Conservation (phyloP, 2,113 vertebrate genomes). For the Psilopsiagon aurifrons region DNA sequence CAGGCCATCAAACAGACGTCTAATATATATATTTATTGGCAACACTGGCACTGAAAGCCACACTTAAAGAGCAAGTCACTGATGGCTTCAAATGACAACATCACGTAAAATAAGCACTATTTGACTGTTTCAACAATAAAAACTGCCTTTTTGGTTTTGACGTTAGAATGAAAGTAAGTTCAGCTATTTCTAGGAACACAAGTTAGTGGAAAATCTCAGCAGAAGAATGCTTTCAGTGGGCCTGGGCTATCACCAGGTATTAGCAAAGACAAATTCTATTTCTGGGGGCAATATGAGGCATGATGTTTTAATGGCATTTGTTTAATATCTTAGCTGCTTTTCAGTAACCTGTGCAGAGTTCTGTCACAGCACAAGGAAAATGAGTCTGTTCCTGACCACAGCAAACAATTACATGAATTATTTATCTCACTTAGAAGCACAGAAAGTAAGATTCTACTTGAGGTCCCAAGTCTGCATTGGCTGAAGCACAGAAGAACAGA, state of each 20-base stretch:
- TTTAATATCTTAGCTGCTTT: background rate
- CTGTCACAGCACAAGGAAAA: background rate
- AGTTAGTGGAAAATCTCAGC: background rate
- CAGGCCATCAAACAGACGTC: background rate
- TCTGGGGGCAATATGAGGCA: background rate
- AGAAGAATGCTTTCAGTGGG: background rate
- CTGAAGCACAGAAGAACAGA: background rate
- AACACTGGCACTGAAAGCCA: background rate
- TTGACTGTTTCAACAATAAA: background rate
- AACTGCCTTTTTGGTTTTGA: background rate
- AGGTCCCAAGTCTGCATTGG: background rate
- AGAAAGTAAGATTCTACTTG: background rate
- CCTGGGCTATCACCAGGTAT: background rate
- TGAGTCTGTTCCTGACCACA: background rate
- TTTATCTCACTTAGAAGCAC: background rate
- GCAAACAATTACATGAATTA: background rate
- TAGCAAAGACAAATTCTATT: background rate
- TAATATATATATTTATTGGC: background rate
- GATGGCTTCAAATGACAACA: background rate
- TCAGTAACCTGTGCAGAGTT: background rate
- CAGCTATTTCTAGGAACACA: background rate
- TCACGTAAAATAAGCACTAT: background rate
- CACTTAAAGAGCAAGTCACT: background rate
- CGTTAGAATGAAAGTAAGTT: background rate
- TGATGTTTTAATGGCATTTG: background rate